Conservation (phyloP, 2,797 vertebrate genomes). For the Poecilia picta region DNA sequence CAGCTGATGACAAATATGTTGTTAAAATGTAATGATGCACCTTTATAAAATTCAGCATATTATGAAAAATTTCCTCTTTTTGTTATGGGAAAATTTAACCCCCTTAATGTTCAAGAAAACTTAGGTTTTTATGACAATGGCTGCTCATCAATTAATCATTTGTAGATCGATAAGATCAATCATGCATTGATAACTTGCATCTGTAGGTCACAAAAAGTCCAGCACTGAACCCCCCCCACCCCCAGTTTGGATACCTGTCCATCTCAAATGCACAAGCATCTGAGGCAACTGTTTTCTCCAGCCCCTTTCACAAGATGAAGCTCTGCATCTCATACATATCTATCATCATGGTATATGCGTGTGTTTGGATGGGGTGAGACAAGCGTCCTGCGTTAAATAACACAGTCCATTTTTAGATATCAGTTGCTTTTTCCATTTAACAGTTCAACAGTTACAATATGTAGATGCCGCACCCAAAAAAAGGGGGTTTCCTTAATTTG, state of each 20-base stretch:
- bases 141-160: no score
- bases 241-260: constrained; percentile 56
- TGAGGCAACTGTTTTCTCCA: constrained; percentile 63
- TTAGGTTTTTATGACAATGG: no score
- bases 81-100: no score
- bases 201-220: no score
- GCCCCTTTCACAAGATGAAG: constrained; percentile 61
- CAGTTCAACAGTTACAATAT: not conserved
- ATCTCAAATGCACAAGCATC: constrained; percentile 66
- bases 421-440: not conserved
- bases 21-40: no score
- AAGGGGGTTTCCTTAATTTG: not conserved
- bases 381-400: constrained; percentile 20
- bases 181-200: no score
- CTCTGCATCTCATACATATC: constrained; percentile 62
- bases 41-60: no score
- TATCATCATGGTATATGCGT: constrained; percentile 32
- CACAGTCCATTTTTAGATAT: constrained; percentile 14
- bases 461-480: not conserved
- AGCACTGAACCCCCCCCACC: not conserved
- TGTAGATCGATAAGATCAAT: no score
- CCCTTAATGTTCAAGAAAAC: no score
- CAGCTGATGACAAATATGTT: no score
- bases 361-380: not conserved
- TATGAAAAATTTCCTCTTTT: no score